phyloP scores from a whole-genome alignment of 2,113 vertebrate species.

The Talpa occidentalis region DNA sequence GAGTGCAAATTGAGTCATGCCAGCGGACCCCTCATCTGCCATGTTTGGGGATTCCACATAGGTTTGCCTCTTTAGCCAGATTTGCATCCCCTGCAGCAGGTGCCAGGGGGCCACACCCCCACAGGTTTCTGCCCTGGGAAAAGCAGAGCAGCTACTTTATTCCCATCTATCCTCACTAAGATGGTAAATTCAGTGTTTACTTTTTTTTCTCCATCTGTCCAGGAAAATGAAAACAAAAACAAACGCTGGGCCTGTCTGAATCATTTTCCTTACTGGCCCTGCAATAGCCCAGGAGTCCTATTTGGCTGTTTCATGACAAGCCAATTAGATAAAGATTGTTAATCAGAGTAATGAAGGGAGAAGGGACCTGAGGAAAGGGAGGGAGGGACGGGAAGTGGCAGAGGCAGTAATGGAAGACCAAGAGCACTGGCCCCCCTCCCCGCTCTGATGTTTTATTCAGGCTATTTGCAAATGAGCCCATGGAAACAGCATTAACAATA shows the following conservation, averaged over 20 bases:
- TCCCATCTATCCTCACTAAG: background rate
- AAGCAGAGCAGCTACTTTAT: background rate
- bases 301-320: constrained; percentile 67
- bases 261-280: background rate
- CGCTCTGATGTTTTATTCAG: constrained; percentile 75
- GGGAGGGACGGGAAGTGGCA: constrained; percentile 14
- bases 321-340: constrained; percentile 71
- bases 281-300: constrained; percentile 56
- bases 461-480: constrained; percentile 75
- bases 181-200: background rate
- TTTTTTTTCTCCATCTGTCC: background rate
- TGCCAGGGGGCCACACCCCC: background rate
- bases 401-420: constrained; percentile 28
- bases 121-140: background rate
- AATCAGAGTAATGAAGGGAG: constrained; percentile 68
- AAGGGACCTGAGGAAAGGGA: constrained; percentile 51
- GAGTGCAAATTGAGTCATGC: background rate
- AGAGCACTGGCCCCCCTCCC: background rate
- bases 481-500: constrained; percentile 77
- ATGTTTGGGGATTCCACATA: background rate
- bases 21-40: background rate
- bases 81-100: background rate
- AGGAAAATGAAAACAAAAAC: constrained; percentile 38
- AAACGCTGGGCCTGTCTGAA: background rate
- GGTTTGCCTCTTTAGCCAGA: background rate